Conservation (phyloP, 2,797 vertebrate species). For the Sebastes dallii region DNA sequence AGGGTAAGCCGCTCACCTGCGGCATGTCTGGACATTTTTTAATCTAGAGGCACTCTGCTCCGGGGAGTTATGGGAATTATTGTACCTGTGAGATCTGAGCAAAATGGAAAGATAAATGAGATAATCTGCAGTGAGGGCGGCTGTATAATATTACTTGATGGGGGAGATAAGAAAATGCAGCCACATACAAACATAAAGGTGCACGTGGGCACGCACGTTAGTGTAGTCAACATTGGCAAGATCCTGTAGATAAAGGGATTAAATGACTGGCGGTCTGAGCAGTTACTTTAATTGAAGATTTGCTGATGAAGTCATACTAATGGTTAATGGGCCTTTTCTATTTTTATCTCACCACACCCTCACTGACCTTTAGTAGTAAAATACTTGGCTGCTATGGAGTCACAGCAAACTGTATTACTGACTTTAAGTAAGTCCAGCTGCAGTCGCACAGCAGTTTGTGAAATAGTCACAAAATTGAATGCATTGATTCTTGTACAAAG, state of each 20-base stretch:
- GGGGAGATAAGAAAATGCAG: conserved; percentile 33
- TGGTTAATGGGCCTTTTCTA: conserved; percentile 71
- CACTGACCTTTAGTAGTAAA: conserved; percentile 57
- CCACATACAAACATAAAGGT: conserved; percentile 13
- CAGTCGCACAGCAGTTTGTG: no score
- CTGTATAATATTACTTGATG: conserved; percentile 53
- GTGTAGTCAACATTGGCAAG: conserved; percentile 28
- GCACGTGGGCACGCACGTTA: neutral
- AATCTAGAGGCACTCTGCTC: conserved; percentile 27
- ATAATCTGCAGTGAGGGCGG: conserved; percentile 33
- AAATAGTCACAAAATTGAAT: no score
- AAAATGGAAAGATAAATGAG: conserved; percentile 22
- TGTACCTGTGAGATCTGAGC: conserved; percentile 22
- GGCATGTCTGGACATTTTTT: conserved; percentile 60
- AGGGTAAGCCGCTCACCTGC: conserved; percentile 63
- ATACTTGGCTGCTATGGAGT: conserved; percentile 22
- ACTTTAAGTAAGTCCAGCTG: conserved; percentile 5
- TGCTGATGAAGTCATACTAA: conserved; percentile 77
- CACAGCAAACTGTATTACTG: conserved; percentile 17
- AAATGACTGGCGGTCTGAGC: conserved; percentile 64
- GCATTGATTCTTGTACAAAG: no score
- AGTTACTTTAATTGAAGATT: conserved; percentile 79
- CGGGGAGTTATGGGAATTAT: conserved; percentile 32
- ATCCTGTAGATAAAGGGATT: conserved; percentile 77
- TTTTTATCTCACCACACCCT: conserved; percentile 62